Evolutionary conservation across 2,113 vertebrate species (phyloP).

Genomic region (Rhombomys opimus): DNA sequence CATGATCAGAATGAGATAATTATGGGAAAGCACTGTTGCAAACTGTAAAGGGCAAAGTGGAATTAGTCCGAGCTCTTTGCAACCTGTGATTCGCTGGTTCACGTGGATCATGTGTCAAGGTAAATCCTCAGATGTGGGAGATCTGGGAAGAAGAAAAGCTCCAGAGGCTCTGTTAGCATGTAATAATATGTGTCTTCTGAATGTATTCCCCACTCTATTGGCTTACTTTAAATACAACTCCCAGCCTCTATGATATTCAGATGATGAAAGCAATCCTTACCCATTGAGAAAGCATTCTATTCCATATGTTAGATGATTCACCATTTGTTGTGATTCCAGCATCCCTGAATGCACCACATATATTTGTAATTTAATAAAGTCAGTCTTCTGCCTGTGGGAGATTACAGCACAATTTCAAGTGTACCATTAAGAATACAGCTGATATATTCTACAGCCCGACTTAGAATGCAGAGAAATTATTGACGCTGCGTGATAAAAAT

Average conservation of each 20-base stretch:
- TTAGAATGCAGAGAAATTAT: constrained; percentile 74
- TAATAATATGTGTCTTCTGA: not conserved
- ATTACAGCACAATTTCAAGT: constrained; percentile 67
- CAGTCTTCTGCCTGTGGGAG: constrained; percentile 70
- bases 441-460: constrained; percentile 56
- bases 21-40: constrained; percentile 13
- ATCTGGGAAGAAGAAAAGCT: not conserved
- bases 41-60: constrained; percentile 32
- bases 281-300: constrained; percentile 59
- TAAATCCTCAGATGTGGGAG: not conserved
- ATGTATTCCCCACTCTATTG: constrained; percentile 5
- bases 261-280: constrained; percentile 60
- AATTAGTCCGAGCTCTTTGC: constrained; percentile 21
- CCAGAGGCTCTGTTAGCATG: not conserved
- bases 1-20: constrained; percentile 53
- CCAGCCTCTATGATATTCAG: constrained; percentile 45
- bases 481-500: constrained; percentile 57
- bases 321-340: constrained; percentile 69
- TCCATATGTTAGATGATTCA: constrained; percentile 56
- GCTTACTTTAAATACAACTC: constrained; percentile 62
- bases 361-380: constrained; percentile 76
- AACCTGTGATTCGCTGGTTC: constrained; percentile 8
- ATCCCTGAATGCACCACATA: constrained; percentile 65
- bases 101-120: not conserved
- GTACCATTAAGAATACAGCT: constrained; percentile 73